Evolutionary conservation across 1,140 invertebrate genomes (phyloP).

Genomic region (Hylaeus anthracinus): DNA sequence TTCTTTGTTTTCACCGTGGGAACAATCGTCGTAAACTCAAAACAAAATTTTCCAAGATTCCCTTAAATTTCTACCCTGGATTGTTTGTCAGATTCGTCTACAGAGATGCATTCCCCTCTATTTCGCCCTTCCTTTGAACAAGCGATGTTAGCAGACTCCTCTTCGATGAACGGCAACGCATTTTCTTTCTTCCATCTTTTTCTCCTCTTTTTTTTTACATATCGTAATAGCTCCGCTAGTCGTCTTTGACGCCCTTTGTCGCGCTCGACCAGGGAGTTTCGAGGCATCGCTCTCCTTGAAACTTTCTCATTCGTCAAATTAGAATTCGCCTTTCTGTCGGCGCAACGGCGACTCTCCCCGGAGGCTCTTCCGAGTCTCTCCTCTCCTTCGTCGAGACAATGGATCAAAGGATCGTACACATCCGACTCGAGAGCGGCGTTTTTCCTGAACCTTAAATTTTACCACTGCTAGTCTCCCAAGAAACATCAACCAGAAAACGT

Average conservation of each 20-base stretch:
- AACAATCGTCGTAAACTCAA: conserved; percentile 41
- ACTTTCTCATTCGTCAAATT: conserved; percentile 78
- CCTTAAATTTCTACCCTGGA: conserved; percentile 38
- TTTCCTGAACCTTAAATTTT: conserved; percentile 49
- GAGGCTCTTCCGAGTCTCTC: conserved; percentile 46
- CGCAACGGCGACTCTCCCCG: conserved; percentile 65
- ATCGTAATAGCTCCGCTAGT: conserved; percentile 50
- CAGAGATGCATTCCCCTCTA: conserved; percentile 28
- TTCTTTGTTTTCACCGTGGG: too few relatives aligned
- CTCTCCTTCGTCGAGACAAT: conserved; percentile 65
- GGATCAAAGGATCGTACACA: conserved; percentile 67
- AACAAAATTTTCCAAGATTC: conserved; percentile 46
- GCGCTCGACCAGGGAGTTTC: conserved; percentile 41
- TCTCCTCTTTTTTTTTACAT: conserved; percentile 50
- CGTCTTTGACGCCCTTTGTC: conserved; percentile 64
- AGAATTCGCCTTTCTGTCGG: conserved; percentile 72
- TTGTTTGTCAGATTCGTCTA: conserved; percentile 28
- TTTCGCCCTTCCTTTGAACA: conserved; percentile 28
- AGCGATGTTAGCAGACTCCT: conserved; percentile 13
- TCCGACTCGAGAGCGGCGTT: conserved; percentile 7
- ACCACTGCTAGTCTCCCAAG: conserved; percentile 34
- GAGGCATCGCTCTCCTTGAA: conserved; percentile 67
- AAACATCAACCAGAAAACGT: conserved; percentile 26
- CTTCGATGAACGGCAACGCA: conserved; percentile 48
- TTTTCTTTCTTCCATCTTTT: conserved; percentile 21